Evolutionary conservation across 2,113 vertebrate genomes (phyloP).

Genomic region (Ellobius talpinus): DNA sequence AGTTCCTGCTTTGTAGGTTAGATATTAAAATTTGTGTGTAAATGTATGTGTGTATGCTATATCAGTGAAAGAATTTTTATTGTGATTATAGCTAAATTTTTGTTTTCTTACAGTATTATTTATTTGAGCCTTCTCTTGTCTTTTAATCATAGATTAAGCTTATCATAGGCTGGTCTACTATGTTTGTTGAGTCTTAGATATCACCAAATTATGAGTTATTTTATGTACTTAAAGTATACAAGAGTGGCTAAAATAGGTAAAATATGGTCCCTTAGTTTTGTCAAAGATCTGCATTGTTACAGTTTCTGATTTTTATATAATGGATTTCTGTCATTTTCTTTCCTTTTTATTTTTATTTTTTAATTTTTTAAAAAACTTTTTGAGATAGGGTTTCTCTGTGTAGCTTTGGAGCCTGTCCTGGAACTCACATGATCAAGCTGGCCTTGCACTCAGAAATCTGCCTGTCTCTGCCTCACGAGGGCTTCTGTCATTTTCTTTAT

Average conservation of each 20-base stretch:
- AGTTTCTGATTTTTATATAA: background rate
- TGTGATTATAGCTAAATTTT: background rate
- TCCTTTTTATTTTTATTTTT: background rate
- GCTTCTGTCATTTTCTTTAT: background rate
- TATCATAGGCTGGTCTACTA: constrained; percentile 12
- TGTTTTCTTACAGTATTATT: constrained; percentile 8
- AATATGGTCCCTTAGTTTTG: background rate
- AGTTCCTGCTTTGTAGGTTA: constrained; percentile 45
- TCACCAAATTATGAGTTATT: background rate
- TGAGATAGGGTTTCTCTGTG: too few relatives aligned
- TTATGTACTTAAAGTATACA: constrained; percentile 5
- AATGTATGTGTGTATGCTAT: background rate
- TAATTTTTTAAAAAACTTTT: too few relatives aligned
- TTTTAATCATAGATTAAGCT: background rate
- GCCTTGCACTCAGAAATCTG: too few relatives aligned
- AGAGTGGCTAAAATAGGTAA: constrained; percentile 7
- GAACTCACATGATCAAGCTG: too few relatives aligned
- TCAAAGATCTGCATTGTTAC: background rate
- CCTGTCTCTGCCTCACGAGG: too few relatives aligned
- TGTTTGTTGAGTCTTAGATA: constrained; percentile 40
- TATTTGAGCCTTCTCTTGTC: background rate
- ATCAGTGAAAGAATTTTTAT: background rate
- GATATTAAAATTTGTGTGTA: background rate
- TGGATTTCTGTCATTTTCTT: background rate
- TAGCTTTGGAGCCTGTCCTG: too few relatives aligned